These are phyloP conservation scores for Formica aserva DNA, from an alignment of 2,888 invertebrate species.

Conservation along the genomic window DNA sequence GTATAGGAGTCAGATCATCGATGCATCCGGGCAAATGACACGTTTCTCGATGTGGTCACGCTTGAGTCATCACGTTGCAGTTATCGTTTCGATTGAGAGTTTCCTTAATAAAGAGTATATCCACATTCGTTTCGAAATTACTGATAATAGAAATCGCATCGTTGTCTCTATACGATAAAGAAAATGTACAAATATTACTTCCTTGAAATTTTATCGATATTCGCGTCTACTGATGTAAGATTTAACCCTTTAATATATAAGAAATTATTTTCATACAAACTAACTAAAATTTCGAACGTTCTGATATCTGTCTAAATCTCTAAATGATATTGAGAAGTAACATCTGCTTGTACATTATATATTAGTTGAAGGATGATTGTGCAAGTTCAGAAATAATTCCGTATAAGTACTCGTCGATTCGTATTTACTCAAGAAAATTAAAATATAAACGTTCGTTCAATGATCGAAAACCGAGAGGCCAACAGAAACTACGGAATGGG, in stretches of 20 bases:
- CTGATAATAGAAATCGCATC: neutral
- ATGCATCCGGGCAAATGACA: conserved; percentile 36
- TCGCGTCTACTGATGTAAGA: neutral
- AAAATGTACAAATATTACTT: conserved; percentile 2
- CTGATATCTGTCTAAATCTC: neutral
- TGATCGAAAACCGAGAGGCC: conserved; percentile 38
- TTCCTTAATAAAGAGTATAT: conserved; percentile 12
- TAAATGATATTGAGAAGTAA: neutral
- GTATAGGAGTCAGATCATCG: conserved; percentile 37
- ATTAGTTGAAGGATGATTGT: neutral
- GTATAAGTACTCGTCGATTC: neutral
- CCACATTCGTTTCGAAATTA: conserved; percentile 10
- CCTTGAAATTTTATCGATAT: neutral
- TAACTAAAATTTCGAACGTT: neutral
- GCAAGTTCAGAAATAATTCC: neutral
- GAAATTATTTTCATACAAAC: neutral
- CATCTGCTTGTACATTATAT: no score
- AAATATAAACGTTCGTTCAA: conserved; percentile 1
- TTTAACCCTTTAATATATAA: neutral
- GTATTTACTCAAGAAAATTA: neutral
- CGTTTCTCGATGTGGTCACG: conserved; percentile 18
- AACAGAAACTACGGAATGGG: conserved; percentile 55
- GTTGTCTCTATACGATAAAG: neutral
- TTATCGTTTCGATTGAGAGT: conserved; percentile 22
- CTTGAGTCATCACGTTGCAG: conserved; percentile 38